Evolutionary conservation across 2,797 vertebrate species (phyloP), one percentile per base, ranked within the genome.

Genomic region (Sorex maritimensis): DNA sequence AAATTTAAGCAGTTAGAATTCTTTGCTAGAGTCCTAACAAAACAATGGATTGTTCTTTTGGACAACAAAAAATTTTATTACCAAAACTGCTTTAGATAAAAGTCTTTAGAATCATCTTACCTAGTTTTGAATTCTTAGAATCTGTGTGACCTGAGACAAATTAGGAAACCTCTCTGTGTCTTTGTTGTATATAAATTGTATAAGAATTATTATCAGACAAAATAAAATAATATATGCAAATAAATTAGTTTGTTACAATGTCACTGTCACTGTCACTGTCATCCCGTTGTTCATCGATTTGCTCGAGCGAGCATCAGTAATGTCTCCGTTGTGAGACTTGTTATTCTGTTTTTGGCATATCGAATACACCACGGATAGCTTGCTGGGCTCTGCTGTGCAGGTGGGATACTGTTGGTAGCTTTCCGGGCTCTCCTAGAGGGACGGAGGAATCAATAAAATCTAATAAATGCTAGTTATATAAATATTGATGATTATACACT

Each of bases 31-130:
- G 5, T 84, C 34, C 68, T 94, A 95, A 94, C 85, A 96, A 93
- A 93, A 91, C 41, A 71, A 71, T 82, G 71, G 41, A 69, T 26
- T 75, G 75, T 79, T 94, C 77, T 86, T 93, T 92, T 94, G 78
- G 49, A 91, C 92, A 82, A 74, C 34, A 95, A 95, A 88, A 58
- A 67, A 34, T 52, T 90, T 90, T 88, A 65, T 81, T 73, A 94
- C n/a, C 61, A 80, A 81, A 81, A 26, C 75, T 17, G 82, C 52
- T 77, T 87, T 72, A 52, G 26, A 77, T 55, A 72, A 9, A 3
- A 68, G 52, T 2, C 26, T 86, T n/a, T 63, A 24, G 44, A 84
- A 14, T 38, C 21, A 75, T 41, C 8, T 11, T 65, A 12, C 73
- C 49, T 44, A 4, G 58, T 49, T 93, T 84, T 78, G 34, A 93